Evolutionary conservation across 2,888 invertebrate genomes (phyloP).

Genomic region (Machimus atricapillus): DNA sequence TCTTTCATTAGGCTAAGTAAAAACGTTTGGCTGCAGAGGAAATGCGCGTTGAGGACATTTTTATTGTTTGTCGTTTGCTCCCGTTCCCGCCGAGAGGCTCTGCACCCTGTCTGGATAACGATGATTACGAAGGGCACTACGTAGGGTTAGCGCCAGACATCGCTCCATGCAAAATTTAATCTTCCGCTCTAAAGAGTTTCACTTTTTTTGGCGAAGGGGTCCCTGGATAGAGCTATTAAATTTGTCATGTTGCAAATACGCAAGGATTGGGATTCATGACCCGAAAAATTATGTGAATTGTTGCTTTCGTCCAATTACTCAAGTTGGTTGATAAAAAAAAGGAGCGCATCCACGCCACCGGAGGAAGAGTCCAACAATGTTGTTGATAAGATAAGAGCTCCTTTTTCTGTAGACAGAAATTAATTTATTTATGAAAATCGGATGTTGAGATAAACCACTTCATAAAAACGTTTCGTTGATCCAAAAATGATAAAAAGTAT

Average conservation of each 20-base stretch:
- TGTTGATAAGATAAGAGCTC: background rate
- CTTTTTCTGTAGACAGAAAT: background rate
- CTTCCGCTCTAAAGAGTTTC: constrained; percentile 37
- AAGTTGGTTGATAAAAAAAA: background rate
- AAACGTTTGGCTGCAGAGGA: constrained; percentile 1
- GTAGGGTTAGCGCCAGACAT: background rate
- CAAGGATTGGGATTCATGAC: constrained; percentile 8
- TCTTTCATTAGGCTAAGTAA: constrained; percentile 31
- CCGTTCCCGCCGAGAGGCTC: background rate
- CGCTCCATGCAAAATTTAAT: constrained; percentile 31
- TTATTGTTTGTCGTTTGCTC: background rate
- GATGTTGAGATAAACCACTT: background rate
- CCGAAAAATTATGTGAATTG: constrained; percentile 35
- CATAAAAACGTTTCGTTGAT: background rate
- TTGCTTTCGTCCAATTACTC: constrained; percentile 14
- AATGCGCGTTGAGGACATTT: constrained; percentile 25
- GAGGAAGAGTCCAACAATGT: background rate
- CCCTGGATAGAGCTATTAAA: constrained; percentile 15
- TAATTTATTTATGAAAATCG: background rate
- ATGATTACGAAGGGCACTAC: background rate
- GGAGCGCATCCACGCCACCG: background rate
- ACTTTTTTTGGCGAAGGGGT: background rate
- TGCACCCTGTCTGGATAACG: background rate
- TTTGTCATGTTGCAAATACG: background rate
- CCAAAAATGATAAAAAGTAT: background rate